A percentile compares a stretch with the other conserved stretches of the same genome.
Conservation (phyloP, 92 coral and sea anemone genomes). For the Parazoanthus atlanticus region DNA sequence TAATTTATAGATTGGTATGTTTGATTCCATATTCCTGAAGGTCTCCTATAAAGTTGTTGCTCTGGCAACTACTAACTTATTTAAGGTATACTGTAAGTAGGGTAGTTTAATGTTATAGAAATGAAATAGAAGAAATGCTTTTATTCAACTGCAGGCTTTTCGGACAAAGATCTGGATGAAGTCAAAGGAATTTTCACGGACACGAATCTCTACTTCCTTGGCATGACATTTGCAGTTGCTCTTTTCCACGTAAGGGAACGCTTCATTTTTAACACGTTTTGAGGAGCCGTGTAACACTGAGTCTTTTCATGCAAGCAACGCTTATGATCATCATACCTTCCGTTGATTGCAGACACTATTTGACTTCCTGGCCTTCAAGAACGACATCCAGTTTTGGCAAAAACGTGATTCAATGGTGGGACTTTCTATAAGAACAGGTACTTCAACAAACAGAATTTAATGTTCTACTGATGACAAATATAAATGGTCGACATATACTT, state of each 20-base stretch:
- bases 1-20: too few relatives aligned
- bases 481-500: too few relatives aligned
- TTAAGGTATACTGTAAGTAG: background rate
- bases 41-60: background rate
- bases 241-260: constrained; percentile 79
- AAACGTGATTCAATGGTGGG: constrained; percentile 89
- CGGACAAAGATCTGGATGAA: constrained; percentile 96
- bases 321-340: background rate
- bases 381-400: constrained; percentile 92
- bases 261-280: background rate
- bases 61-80: background rate
- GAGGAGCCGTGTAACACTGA: background rate
- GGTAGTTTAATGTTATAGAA: background rate
- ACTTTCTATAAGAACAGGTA: constrained; percentile 94
- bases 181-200: constrained; percentile 90
- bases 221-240: constrained; percentile 84
- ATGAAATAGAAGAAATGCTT: background rate
- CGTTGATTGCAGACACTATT: constrained; percentile 73
- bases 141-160: constrained; percentile 68
- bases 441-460: too few relatives aligned
- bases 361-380: constrained; percentile 97
- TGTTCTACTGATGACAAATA: too few relatives aligned
- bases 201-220: constrained; percentile 86
- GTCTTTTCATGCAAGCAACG: background rate
- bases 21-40: too few relatives aligned